Conservation (phyloP, 1,140 invertebrate species). For the Aphaenogaster floridana region DNA sequence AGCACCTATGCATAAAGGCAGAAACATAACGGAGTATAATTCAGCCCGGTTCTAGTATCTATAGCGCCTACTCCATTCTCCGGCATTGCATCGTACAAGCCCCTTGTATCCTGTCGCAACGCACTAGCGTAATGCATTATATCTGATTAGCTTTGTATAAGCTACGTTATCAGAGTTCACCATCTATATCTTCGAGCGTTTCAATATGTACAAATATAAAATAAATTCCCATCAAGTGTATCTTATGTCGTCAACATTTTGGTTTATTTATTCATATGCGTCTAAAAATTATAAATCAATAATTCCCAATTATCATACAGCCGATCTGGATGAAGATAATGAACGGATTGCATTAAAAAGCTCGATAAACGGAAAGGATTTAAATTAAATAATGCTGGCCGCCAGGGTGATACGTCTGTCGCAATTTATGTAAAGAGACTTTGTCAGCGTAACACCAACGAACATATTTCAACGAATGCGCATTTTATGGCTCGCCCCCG, state of each 20-base stretch:
- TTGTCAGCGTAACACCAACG: neutral
- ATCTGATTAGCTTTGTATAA: slow-evolving; percentile 76
- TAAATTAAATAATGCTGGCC: slow-evolving; percentile 15
- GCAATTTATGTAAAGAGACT: slow-evolving; percentile 20
- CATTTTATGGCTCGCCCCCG: slow-evolving; percentile 57
- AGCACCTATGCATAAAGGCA: slow-evolving; percentile 76
- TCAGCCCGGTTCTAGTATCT: slow-evolving; percentile 83
- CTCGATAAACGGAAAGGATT: neutral
- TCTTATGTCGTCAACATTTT: neutral
- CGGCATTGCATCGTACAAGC: slow-evolving; percentile 75
- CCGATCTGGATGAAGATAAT: neutral
- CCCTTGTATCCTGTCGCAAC: slow-evolving; percentile 75
- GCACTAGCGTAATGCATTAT: slow-evolving; percentile 79
- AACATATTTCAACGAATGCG: slow-evolving; percentile 53
- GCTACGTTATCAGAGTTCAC: neutral
- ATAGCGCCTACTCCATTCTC: slow-evolving; percentile 80
- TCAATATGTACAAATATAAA: neutral
- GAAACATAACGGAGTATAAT: slow-evolving; percentile 84
- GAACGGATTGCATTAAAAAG: neutral
- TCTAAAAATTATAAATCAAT: neutral
- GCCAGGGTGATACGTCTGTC: neutral
- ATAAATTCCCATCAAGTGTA: neutral
- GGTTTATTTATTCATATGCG: neutral
- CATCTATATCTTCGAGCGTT: neutral
- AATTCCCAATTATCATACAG: neutral